Conservation (phyloP, 2,888 invertebrate species). For the Xylophagus ater region DNA sequence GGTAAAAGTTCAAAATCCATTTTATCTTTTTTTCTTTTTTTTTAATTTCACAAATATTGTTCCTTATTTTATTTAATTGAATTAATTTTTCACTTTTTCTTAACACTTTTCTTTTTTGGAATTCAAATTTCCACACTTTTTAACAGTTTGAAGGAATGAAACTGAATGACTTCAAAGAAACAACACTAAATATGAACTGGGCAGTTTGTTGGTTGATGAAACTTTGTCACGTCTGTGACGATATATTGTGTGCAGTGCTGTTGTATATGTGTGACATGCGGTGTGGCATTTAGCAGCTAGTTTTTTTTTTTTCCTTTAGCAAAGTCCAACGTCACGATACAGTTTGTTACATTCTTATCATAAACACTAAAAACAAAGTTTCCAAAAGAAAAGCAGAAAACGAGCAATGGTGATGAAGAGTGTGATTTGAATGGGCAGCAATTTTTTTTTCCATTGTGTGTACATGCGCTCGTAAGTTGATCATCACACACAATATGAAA, state of each 20-base stretch:
- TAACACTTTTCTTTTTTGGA: slow-evolving; percentile 14
- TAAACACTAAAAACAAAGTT: no score
- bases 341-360: no score
- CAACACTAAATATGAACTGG: background rate
- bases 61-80: slow-evolving; percentile 17
- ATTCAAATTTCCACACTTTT: slow-evolving; percentile 3
- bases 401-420: slow-evolving; percentile 2
- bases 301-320: no score
- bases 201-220: no score
- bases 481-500: slow-evolving; percentile 11
- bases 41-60: slow-evolving; percentile 12
- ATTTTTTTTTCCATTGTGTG: slow-evolving; percentile 12
- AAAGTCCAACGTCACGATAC: no score
- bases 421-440: slow-evolving; percentile 15
- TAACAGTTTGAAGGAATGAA: slow-evolving; percentile 10
- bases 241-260: no score
- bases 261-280: no score
- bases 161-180: slow-evolving; percentile 7
- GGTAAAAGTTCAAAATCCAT: slow-evolving; percentile 41
- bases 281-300: no score
- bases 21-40: slow-evolving; percentile 17
- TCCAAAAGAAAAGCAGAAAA: background rate
- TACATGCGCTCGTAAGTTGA: slow-evolving; percentile 3
- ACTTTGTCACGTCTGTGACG: no score
- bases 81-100: slow-evolving; percentile 15